A percentile compares a stretch with the other conserved stretches of the same genome.
phyloP scores from a whole-genome alignment of 2,113 vertebrate genomes.

The Erpornis zantholeuca region DNA sequence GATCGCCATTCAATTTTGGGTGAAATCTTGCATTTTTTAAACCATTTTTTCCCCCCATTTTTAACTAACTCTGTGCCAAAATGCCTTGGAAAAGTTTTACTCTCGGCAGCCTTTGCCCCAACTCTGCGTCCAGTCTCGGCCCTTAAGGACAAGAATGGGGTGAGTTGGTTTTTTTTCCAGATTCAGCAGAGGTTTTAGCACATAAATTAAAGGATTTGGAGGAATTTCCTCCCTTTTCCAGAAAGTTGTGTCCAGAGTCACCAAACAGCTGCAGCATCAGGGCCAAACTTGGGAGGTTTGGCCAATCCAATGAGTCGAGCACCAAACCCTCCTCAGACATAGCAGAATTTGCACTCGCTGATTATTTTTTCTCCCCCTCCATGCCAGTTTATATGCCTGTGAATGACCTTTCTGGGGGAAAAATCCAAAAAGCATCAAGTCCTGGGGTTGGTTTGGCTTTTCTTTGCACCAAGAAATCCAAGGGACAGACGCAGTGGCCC shows the following conservation, averaged over 20 bases:
- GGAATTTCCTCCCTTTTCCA: slow-evolving; percentile 3
- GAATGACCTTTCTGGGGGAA: background rate
- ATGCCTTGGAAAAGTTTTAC: background rate
- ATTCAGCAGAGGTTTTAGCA: background rate
- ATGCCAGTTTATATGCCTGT: background rate
- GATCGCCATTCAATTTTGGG: background rate
- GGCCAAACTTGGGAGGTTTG: background rate
- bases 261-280: background rate
- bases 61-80: background rate
- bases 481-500: background rate
- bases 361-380: background rate
- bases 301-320: background rate
- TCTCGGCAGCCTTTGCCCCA: background rate
- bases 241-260: background rate
- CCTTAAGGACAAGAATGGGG: background rate
- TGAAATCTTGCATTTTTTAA: background rate
- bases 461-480: background rate
- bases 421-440: slow-evolving; percentile 6
- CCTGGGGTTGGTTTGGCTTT: background rate
- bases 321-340: background rate
- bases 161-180: background rate
- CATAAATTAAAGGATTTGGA: slow-evolving; percentile 41
- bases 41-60: background rate
- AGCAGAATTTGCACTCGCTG: background rate
- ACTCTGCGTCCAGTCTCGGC: background rate